Percentiles rank a stretch among this genome's conserved stretches.
phyloP scores from a whole-genome alignment of 2,888 invertebrate species.

The Platerodrilus igneus region DNA sequence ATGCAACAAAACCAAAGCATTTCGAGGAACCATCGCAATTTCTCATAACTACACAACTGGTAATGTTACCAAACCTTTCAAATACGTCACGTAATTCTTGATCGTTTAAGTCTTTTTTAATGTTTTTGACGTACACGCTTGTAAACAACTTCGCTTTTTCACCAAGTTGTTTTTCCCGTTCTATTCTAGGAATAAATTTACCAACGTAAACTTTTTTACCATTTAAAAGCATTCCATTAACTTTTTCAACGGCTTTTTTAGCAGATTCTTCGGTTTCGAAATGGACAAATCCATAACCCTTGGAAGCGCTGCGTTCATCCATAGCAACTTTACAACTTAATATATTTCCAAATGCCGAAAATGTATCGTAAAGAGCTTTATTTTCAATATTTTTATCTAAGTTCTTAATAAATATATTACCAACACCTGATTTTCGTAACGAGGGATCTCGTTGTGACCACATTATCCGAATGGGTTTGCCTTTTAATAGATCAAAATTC shows the following conservation, averaged over 20 bases:
- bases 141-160: conserved; percentile 94
- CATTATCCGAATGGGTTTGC: conserved; percentile 98
- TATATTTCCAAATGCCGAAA: conserved; percentile 98
- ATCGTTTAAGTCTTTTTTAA: conserved; percentile 88
- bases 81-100: conserved; percentile 86
- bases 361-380: conserved; percentile 98
- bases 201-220: conserved; percentile 98
- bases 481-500: conserved; percentile 98
- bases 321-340: conserved; percentile 96
- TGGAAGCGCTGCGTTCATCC: conserved; percentile 89
- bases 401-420: conserved; percentile 99
- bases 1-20: conserved; percentile 99
- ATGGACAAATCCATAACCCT: conserved; percentile 98
- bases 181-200: conserved; percentile 94
- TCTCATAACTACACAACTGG: conserved; percentile 87
- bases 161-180: conserved; percentile 94
- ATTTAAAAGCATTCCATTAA: conserved; percentile 97
- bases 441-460: conserved; percentile 99
- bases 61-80: conserved; percentile 85
- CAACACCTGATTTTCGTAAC: conserved; percentile 94
- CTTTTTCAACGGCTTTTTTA: conserved; percentile 94
- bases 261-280: conserved; percentile 98
- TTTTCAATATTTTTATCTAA: conserved; percentile 98
- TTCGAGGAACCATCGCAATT: conserved; percentile 88
- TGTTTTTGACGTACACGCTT: conserved; percentile 98